Conservation (phyloP, 1,140 invertebrate species). For the Papilio xuthus region DNA sequence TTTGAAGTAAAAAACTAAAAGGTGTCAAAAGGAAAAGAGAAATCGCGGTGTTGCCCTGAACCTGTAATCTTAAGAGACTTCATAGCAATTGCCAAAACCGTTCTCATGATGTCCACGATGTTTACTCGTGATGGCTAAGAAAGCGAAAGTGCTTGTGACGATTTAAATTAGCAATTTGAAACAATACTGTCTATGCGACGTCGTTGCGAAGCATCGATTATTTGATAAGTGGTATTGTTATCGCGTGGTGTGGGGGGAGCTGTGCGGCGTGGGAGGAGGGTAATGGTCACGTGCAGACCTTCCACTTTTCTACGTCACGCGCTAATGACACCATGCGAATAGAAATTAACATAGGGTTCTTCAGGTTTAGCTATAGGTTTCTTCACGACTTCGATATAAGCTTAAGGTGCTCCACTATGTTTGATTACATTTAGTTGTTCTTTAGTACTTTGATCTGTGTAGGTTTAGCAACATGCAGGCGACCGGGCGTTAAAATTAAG, state of each 20-base stretch:
- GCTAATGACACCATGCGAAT: constrained; percentile 25
- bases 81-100: not conserved
- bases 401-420: no score
- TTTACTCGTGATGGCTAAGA: not conserved
- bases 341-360: not conserved
- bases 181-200: constrained; percentile 19
- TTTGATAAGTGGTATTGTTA: constrained; percentile 70
- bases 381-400: no score
- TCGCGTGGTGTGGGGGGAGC: constrained; percentile 39
- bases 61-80: not conserved
- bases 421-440: no score
- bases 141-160: not conserved
- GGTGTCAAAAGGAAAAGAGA: no score
- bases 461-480: no score
- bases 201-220: constrained; percentile 67
- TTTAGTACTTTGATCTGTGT: no score
- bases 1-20: no score
- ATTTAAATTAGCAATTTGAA: not conserved
- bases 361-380: not conserved
- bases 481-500: no score
- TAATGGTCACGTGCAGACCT: constrained; percentile 45
- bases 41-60: no score
- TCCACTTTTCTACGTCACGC: constrained; percentile 12
- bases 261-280: constrained; percentile 13
- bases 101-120: not conserved